Base-by-base conservation (phyloP, 2,888 invertebrate species). In the Subacronicta megacephala region DNA sequence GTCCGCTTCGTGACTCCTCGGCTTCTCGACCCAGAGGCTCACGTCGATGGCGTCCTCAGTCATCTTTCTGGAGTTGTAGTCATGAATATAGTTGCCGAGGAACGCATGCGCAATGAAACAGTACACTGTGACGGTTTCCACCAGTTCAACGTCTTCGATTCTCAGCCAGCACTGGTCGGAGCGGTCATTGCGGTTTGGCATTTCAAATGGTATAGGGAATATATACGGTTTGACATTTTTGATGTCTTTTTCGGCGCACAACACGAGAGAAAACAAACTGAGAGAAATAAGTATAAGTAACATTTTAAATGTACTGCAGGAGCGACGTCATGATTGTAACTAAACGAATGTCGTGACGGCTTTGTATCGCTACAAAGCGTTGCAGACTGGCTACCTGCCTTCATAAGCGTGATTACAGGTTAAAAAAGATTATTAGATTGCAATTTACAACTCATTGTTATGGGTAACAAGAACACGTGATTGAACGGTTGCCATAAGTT, bases 271-370 rank as follows among this genome's bases (percentile, higher is more conserved):
- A 54, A 82, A 38, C 59, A 82, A 58, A 71, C 75, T 62, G 62
- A 79, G 65, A 43, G 72, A 69, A 54, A 81, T 62, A 61, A 85
- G 72, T 67, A 82, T 66, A 72, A 87, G 71, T 86, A 92, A 92
- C 93, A 93, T 93, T 93, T 92, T 93, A 88, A 85, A 85, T 88
- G 93, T 92, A 80, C 80, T 80, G 77, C 80, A 79, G 75, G 65
- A 75, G 44, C 89, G 81, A 79, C 85, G 88, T 84, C 91, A 93
- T 93, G 87, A 83, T 90, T 83, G 83, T 72, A 85, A 93, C 93
- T 94, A 85, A 88, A 67, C 76, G 85, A 76, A 77, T 77, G 85
- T 83, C 81, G 85, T 84, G 87, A 77, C 80, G 67, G 80, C 74
- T 77, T 77, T 81, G 76, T 82, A 78, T 77, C 76, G 75, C 77